A percentile compares a stretch with the other conserved stretches of the same genome.
phyloP scores from a whole-genome alignment of 2,113 vertebrate genomes.

The Oplegnathus fasciatus region DNA sequence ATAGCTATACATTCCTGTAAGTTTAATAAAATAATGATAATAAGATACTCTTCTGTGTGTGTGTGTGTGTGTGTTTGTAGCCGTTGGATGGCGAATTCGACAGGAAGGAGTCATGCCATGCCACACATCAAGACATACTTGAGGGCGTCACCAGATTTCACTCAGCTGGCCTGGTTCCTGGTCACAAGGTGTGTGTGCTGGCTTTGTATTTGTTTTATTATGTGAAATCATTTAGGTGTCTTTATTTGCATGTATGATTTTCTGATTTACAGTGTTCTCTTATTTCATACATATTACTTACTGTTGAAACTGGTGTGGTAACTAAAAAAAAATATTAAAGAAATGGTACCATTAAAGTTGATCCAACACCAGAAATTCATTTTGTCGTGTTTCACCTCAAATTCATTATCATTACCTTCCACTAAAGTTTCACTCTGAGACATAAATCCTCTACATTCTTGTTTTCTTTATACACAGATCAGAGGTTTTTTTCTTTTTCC shows the following conservation, averaged over 20 bases:
- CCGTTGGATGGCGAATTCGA: conserved; percentile 91
- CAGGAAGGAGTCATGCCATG: conserved; percentile 93
- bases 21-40: not conserved
- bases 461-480: not conserved
- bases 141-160: conserved; percentile 92
- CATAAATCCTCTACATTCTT: not conserved
- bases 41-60: not conserved
- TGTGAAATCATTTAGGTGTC: not conserved
- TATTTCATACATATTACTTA: not conserved
- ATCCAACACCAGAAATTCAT: not conserved
- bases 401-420: not conserved
- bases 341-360: not conserved
- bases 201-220: not conserved
- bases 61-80: conserved; percentile 73
- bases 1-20: not conserved
- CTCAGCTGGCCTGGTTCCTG: conserved; percentile 93
- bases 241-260: not conserved
- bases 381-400: not conserved
- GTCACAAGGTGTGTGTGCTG: conserved; percentile 89
- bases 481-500: not conserved
- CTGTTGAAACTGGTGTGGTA: not conserved
- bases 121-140: conserved; percentile 98
- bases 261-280: not conserved
- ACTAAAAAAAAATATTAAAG: not conserved
- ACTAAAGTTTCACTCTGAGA: not conserved